A percentile compares a stretch with the other conserved stretches of the same genome.
Evolutionary conservation across 92 coral and sea anemone species (phyloP).

Genomic region (Palythoa heliodiscus): DNA sequence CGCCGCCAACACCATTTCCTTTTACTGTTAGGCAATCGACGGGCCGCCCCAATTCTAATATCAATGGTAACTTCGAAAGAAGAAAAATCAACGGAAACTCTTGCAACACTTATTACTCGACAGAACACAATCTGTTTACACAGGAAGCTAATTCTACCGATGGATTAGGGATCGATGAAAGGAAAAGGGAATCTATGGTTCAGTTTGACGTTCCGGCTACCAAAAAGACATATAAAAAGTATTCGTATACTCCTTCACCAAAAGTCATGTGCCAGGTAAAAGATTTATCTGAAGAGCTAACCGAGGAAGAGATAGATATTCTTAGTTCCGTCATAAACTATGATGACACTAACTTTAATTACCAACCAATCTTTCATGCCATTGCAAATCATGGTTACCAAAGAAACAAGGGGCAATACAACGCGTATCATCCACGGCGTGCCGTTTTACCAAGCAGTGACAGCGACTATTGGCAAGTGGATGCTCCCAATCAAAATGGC

Average conservation of each 20-base stretch:
- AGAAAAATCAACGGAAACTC: neutral
- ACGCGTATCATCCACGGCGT: neutral
- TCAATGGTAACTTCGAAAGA: neutral
- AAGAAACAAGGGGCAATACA: neutral
- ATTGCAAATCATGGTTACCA: too few species aligned
- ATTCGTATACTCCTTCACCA: conserved; percentile 16
- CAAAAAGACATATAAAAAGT: neutral
- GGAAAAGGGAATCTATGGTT: neutral
- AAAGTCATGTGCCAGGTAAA: neutral
- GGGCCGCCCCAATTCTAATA: neutral
- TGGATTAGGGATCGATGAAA: neutral
- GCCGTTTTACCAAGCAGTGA: conserved; percentile 8
- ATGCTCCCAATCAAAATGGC: neutral
- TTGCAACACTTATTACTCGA: neutral
- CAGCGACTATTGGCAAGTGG: conserved; percentile 16
- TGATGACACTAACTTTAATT: neutral
- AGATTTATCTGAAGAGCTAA: conserved; percentile 24
- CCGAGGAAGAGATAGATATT: neutral
- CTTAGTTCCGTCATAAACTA: neutral
- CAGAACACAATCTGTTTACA: neutral
- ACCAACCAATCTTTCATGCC: neutral
- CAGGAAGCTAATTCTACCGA: neutral
- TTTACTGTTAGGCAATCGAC: neutral
- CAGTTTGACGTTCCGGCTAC: neutral
- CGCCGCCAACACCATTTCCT: neutral